Conservation (phyloP, 2,797 vertebrate species). For the Mormyrus hasselquistii region DNA sequence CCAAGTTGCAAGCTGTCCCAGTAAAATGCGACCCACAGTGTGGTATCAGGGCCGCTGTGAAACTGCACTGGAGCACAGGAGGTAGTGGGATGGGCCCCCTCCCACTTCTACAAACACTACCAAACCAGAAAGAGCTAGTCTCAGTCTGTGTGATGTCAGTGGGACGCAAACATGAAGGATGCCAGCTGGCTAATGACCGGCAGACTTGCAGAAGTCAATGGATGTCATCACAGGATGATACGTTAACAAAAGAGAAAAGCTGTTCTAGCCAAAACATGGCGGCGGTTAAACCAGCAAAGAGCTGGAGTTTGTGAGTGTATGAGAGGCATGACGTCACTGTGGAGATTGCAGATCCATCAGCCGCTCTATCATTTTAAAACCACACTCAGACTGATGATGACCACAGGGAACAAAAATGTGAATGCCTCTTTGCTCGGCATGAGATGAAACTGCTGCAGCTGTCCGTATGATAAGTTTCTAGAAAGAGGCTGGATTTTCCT, state of each 20-base stretch:
- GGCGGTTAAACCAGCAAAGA: not conserved
- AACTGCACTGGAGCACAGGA: not conserved
- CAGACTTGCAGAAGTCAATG: not conserved
- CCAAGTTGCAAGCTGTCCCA: not conserved
- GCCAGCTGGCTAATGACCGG: not conserved
- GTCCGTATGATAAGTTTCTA: not conserved
- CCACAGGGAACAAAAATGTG: conserved; percentile 38
- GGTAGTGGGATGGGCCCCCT: not conserved
- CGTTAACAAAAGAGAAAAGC: not conserved
- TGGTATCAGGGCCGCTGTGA: not conserved
- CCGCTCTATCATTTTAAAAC: not conserved
- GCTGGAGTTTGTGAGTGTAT: not conserved
- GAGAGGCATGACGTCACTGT: not conserved
- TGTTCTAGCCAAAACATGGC: not conserved
- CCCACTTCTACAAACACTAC: not conserved
- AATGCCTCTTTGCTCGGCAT: conserved; percentile 18
- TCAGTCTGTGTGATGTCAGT: not conserved
- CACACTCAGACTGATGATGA: conserved; percentile 30
- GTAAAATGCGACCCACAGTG: not conserved
- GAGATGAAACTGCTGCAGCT: not conserved
- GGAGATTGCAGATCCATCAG: not conserved
- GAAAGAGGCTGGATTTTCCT: not conserved
- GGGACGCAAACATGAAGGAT: not conserved
- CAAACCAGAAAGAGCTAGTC: not conserved
- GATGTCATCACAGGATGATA: not conserved